Base-by-base conservation (phyloP, 2,113 vertebrate species). In the Protomyctophum bolini region DNA sequence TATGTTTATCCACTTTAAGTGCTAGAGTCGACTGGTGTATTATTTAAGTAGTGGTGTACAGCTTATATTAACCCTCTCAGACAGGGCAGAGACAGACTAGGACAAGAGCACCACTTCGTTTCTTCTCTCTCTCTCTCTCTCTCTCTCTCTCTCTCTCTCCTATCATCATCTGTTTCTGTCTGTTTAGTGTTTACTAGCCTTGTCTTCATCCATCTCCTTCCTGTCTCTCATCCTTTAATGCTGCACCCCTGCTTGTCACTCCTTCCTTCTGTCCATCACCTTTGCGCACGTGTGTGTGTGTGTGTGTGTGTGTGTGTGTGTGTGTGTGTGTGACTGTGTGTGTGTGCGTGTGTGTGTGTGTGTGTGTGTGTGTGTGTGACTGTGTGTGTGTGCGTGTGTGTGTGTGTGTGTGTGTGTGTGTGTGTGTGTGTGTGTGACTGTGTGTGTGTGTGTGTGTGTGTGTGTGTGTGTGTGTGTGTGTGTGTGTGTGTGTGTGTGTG, bases 1-100 rank as follows among this genome's bases (percentile, higher is more conserved):
- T 91, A 69, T 91, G 90, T 90, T 92, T 92, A 91, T 92, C 86
- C 86, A 79, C 91, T 91, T 91, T 86, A 91, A 91, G 85, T 90
- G 79, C 66, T 73, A 41, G 33, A 41, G n/a, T n/a, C 61, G 69
- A 49, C 87, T 87, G 72, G 80, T 91, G 77, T 89, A 86, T 92
- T 88, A 91, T 92, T 92, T 68, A 93, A 85, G 80, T 64, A 77
- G 73, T 76, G 63, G 76, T 77, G 77, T 74, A 77, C 62, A 65
- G 77, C 73, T 77, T 83, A 83, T 80, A 88, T 91, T 89, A 90
- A 91, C 87, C 91, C 87, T 75, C 80, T 82, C 80, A 70, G 88
- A 85, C 85, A 73, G 82, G 73, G 33, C 75, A 74, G 74, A 83
- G 75, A 84, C 70, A 70, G 58, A 73, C 77, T 59, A 33, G 76